phyloP scores from a whole-genome alignment of 2,797 vertebrate species.

The Paguma larvata region DNA sequence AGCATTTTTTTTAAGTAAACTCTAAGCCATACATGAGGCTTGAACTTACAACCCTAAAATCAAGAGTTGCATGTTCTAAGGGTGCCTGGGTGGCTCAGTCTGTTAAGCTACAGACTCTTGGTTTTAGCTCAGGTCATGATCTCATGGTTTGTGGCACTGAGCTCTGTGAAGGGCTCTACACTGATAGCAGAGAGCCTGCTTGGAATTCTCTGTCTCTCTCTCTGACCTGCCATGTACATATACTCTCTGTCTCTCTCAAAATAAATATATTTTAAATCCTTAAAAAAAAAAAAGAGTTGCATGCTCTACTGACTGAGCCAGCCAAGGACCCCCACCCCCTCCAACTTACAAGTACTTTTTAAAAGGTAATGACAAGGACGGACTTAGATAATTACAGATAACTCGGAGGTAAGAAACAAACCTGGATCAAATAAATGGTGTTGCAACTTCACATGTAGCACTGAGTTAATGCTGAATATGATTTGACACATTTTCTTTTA shows the following conservation, averaged over 20 bases:
- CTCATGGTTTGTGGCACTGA: too few species aligned
- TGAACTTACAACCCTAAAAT: neutral
- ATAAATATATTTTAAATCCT: too few species aligned
- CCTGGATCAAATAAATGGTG: neutral
- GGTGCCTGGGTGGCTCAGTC: too few species aligned
- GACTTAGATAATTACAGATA: neutral
- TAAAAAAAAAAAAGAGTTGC: neutral
- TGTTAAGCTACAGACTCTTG: too few species aligned
- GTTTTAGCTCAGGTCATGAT: too few species aligned
- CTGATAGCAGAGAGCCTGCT: too few species aligned
- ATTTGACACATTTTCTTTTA: neutral
- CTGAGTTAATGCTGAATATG: neutral
- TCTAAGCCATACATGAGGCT: neutral
- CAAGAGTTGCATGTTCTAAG: neutral
- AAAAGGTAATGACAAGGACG: neutral
- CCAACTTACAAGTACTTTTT: neutral
- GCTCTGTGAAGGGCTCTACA: too few species aligned
- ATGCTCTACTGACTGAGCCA: neutral
- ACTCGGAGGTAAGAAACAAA: slow-evolving; percentile 17
- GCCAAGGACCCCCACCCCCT: neutral
- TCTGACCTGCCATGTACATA: too few species aligned
- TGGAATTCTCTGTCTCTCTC: too few species aligned
- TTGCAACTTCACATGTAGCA: neutral
- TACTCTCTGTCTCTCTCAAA: too few species aligned
- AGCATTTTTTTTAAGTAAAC: neutral